Percentiles rank a stretch among this genome's conserved stretches.
Conservation (phyloP, 2,888 invertebrate genomes). For the Polydrusus cervinus region DNA sequence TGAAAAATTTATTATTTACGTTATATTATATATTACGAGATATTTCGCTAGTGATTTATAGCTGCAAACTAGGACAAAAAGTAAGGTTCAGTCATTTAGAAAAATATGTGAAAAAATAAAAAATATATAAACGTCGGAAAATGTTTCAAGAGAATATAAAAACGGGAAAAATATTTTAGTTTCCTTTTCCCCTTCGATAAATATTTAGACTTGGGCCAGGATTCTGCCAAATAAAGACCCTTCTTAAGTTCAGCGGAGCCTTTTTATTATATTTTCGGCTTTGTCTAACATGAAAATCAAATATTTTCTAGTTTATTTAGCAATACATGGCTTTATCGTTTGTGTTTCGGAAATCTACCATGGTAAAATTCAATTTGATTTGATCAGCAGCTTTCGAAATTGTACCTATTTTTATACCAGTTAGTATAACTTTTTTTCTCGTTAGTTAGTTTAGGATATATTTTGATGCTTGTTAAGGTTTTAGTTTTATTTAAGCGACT, state of each 20-base stretch:
- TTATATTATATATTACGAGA: too few species aligned
- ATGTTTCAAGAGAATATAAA: constrained; percentile 18
- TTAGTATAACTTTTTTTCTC: too few species aligned
- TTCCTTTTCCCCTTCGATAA: constrained; percentile 34
- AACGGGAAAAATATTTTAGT: constrained; percentile 31
- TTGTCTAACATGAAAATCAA: constrained; percentile 67
- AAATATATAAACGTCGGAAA: background rate
- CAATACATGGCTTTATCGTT: constrained; percentile 12
- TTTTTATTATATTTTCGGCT: constrained; percentile 66
- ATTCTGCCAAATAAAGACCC: constrained; percentile 61
- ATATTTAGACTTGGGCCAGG: constrained; percentile 32
- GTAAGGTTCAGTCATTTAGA: constrained; percentile 2
- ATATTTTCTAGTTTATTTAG: constrained; percentile 64
- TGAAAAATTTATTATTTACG: background rate
- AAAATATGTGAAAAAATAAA: constrained; percentile 15
- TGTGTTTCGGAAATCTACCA: constrained; percentile 5
- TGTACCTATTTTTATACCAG: background rate
- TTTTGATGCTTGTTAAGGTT: too few species aligned
- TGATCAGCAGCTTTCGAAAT: background rate
- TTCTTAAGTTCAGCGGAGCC: constrained; percentile 62
- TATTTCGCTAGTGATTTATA: background rate
- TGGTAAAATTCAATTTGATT: background rate
- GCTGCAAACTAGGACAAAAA: constrained; percentile 7
- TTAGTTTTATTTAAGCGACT: too few species aligned
- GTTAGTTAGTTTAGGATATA: too few species aligned